Base-by-base conservation (phyloP, 1,140 invertebrate genomes). In the Teleopsis dalmanni region DNA sequence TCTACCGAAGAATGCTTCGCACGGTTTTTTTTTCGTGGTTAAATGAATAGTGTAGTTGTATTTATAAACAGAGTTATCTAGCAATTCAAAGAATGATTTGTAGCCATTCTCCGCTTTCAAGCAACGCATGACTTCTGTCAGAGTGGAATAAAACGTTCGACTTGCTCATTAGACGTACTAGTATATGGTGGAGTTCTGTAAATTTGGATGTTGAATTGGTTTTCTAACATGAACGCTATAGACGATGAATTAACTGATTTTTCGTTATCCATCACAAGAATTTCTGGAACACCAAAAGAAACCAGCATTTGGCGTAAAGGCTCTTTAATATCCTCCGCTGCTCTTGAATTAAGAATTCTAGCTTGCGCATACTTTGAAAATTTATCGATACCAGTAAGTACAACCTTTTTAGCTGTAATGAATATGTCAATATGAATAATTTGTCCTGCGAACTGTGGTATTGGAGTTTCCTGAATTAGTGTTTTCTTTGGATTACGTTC, bases 101-200 rank as follows among this genome's bases (percentile, higher is more conserved):
- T n/a, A n/a, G n/a, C n/a, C n/a, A n/a, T n/a, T n/a, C n/a, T n/a
- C n/a, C n/a, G n/a, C n/a, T n/a, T n/a, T n/a, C n/a, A n/a, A n/a
- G n/a, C n/a, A n/a, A n/a, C n/a, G n/a, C n/a, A n/a, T n/a, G n/a
- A n/a, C n/a, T n/a, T n/a, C n/a, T n/a, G n/a, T n/a, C n/a, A n/a
- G n/a, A n/a, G 27, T 45, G 8, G n/a, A 31, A 18, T 44, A 27
- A 44, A 27, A 16, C 42, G 42, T 25, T 46, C 44, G n/a, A 46
- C 33, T 16, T 25, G 34, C 11, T 9, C 18, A 14, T 25, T 47
- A 14, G 34, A 25, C 4, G 9, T 26, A 22, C 33, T 47, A 36
- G 31, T 16, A 8, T 38, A 38, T 18, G 18, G 36, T 13, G 18
- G 6, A 8, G 36, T 21, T 38, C 36, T 19, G 23, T 11, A 38